Evolutionary conservation across 1,140 invertebrate genomes (phyloP), one percentile per base, ranked within the genome.

Genomic region (Fopius arisanus): DNA sequence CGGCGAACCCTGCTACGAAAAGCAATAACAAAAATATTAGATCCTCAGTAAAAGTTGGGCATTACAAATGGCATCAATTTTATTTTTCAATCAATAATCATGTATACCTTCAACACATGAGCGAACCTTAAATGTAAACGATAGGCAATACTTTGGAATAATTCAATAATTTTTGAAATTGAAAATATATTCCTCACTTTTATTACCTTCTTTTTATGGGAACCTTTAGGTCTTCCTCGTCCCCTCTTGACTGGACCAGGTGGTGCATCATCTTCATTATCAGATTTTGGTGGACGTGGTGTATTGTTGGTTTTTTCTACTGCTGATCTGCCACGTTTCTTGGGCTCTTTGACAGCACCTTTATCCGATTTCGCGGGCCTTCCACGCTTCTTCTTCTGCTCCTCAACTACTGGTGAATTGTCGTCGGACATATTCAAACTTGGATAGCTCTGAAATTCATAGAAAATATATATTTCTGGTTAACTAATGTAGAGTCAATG

Each of bases 171-270:
- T 72, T 4, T 65, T 31, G 3, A 9, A 65, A 40, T 3, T 7
- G 31, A 29, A 63, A 19, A n/a, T 40, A 0, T 33, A 23, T 23
- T 66, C 12, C 2, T 12, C 41, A 43, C 12, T 31, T 33, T 63
- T 16, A 67, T 66, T 78, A 87, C 87, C 84, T 88, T 88, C 73
- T 89, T 89, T 82, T 89, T 89, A 66, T 87, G 84, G 7, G 87
- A 85, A 0, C 87, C 86, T 65, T 89, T 89, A 65, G 88, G 88
- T 80, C 88, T 79, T 67, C 88, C 88, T 73, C 88, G 84, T 71
- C 87, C 88, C 71, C 88, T 86, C 76, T 89, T 89, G 0, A 85
- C 87, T 62, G 88, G 88, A n/a, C 80, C 83, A 63, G 86, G 84
- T 51, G 86, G 82, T 29, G 82, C 81, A 59, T 88, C 86, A 70